A percentile compares a stretch with the other conserved stretches of the same genome.
phyloP scores from a whole-genome alignment of 2,113 vertebrate genomes.

The Caranx melampygus region DNA sequence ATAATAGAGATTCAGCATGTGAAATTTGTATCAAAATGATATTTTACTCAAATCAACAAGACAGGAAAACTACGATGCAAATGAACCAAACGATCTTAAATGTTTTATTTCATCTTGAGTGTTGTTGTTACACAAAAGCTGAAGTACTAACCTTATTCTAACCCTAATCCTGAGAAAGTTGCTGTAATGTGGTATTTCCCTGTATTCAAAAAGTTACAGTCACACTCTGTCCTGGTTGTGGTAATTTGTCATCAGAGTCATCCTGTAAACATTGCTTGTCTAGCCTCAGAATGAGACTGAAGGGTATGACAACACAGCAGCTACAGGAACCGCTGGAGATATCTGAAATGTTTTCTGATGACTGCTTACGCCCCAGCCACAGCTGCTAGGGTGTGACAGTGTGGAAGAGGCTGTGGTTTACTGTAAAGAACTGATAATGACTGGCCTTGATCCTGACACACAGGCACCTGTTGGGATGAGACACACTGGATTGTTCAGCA shows the following conservation, averaged over 20 bases:
- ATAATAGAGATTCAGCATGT: no score
- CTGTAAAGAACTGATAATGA: conserved; percentile 72
- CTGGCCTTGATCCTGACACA: conserved; percentile 77
- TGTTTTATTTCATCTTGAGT: background rate
- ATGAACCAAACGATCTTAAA: background rate
- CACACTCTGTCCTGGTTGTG: conserved; percentile 19
- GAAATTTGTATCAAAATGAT: background rate
- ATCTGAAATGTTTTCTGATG: conserved; percentile 73
- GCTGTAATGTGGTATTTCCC: conserved; percentile 37
- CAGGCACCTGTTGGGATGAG: conserved; percentile 74
- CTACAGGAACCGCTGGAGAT: conserved; percentile 48
- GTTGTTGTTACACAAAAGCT: background rate
- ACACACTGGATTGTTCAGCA: conserved; percentile 33
- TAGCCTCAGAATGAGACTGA: conserved; percentile 46
- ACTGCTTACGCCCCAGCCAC: conserved; percentile 54
- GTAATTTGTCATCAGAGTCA: conserved; percentile 51
- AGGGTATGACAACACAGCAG: conserved; percentile 57
- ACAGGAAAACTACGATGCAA: background rate
- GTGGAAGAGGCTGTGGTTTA: conserved; percentile 72
- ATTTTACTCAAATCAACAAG: background rate
- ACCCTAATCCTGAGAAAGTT: conserved; percentile 30
- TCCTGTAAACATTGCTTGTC: conserved; percentile 41
- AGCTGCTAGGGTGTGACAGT: conserved; percentile 74
- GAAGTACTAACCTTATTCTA: background rate
- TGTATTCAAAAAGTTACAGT: conserved; percentile 1